A percentile compares a stretch with the other conserved stretches of the same genome.
Conservation (phyloP, 2,888 invertebrate genomes). For the Thecophora atra region DNA sequence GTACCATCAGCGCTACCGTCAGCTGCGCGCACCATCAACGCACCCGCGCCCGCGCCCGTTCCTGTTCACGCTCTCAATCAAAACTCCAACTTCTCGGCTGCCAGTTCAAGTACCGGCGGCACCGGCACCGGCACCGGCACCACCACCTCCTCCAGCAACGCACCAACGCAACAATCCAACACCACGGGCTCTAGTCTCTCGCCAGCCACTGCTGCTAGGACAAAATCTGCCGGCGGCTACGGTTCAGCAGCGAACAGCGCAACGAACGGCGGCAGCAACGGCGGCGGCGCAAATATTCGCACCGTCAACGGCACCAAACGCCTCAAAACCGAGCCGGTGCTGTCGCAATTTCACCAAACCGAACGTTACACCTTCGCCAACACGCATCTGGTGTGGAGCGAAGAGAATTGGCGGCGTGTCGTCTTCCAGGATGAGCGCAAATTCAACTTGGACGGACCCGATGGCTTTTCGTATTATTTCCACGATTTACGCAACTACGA, state of each 20-base stretch:
- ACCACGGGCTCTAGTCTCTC: slow-evolving; percentile 59
- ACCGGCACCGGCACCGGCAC: slow-evolving; percentile 46
- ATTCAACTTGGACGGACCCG: slow-evolving; percentile 62
- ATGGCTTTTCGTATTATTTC: slow-evolving; percentile 62
- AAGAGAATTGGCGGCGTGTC: slow-evolving; percentile 62
- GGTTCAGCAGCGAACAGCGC: slow-evolving; percentile 40
- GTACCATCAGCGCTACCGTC: slow-evolving; percentile 40
- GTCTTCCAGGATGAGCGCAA: slow-evolving; percentile 63
- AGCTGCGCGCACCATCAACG: too few relatives aligned
- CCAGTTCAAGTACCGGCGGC: slow-evolving; percentile 61
- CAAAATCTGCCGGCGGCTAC: slow-evolving; percentile 20
- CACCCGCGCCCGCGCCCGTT: too few relatives aligned
- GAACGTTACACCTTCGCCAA: slow-evolving; percentile 61
- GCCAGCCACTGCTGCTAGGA: slow-evolving; percentile 45
- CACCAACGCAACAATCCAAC: slow-evolving; percentile 61
- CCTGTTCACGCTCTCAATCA: slow-evolving; percentile 60
- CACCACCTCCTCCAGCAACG: slow-evolving; percentile 56
- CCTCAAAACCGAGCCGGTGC: slow-evolving; percentile 59
- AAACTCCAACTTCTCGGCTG: slow-evolving; percentile 61
- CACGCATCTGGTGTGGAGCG: slow-evolving; percentile 59
- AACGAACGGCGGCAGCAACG: slow-evolving; percentile 34
- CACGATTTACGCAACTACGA: slow-evolving; percentile 63
- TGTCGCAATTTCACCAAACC: slow-evolving; percentile 60
- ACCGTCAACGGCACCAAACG: slow-evolving; percentile 52
- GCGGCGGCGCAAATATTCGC: slow-evolving; percentile 43